A percentile compares a stretch with the other conserved stretches of the same genome.
phyloP scores from a whole-genome alignment of 2,113 vertebrate genomes.

The Poeciliopsis prolifica region DNA sequence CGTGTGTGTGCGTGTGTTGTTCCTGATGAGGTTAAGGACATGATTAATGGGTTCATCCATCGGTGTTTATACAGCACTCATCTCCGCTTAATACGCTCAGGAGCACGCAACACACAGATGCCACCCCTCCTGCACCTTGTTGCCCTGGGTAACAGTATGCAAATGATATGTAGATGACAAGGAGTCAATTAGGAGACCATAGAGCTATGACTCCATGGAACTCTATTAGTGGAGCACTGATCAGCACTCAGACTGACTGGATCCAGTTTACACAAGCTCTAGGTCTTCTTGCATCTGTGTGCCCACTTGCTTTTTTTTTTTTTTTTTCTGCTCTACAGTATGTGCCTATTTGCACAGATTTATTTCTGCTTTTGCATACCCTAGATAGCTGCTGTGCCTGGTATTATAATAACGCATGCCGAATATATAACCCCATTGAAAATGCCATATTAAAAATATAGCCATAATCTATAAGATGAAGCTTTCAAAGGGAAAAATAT shows the following conservation, averaged over 20 bases:
- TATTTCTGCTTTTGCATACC: background rate
- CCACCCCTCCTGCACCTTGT: constrained; percentile 31
- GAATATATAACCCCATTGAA: background rate
- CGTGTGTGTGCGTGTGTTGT: constrained; percentile 25
- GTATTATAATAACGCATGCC: background rate
- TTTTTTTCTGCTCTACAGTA: background rate
- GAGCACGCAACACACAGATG: constrained; percentile 12
- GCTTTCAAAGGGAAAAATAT: background rate
- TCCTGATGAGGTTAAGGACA: constrained; percentile 69
- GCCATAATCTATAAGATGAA: background rate
- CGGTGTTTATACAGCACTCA: constrained; percentile 64
- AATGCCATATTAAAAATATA: background rate
- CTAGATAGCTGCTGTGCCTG: no score
- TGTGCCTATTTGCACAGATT: background rate
- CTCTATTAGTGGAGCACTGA: constrained; percentile 60
- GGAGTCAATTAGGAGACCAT: constrained; percentile 67
- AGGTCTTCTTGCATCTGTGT: background rate
- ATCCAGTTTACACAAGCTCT: background rate
- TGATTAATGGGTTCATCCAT: constrained; percentile 70
- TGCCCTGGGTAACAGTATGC: constrained; percentile 63
- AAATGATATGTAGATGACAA: constrained; percentile 73
- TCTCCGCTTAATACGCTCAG: constrained; percentile 53
- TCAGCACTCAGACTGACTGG: constrained; percentile 35
- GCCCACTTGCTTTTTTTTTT: background rate
- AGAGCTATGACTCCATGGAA: constrained; percentile 64